Evolutionary conservation across 1,140 invertebrate genomes (phyloP).

Genomic region (Drosophila elegans): DNA sequence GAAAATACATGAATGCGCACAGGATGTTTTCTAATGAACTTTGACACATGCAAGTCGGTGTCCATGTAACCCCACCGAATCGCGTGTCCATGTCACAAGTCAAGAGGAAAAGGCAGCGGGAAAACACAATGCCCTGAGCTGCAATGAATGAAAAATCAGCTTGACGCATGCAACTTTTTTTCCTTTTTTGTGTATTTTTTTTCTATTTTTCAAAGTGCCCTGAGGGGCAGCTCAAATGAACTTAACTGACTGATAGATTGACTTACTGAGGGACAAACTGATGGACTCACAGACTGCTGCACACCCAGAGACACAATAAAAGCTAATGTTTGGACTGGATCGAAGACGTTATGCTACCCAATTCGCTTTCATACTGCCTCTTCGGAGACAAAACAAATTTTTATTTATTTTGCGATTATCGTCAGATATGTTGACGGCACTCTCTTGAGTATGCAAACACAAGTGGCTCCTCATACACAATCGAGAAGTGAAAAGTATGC

Average conservation of each 20-base stretch:
- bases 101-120: conserved; percentile 47
- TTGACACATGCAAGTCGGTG: conserved; percentile 55
- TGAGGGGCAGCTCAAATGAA: conserved; percentile 45
- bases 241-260: conserved; percentile 51
- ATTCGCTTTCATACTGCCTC: conserved; percentile 19
- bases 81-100: conserved; percentile 72
- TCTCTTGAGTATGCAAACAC: conserved; percentile 37
- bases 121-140: conserved; percentile 56
- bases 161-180: conserved; percentile 73
- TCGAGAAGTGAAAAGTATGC: conserved; percentile 11
- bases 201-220: conserved; percentile 41
- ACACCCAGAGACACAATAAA: conserved; percentile 10
- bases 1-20: conserved; percentile 23
- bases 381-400: conserved; percentile 6
- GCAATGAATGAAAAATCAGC: conserved; percentile 80
- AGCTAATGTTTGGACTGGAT: conserved; percentile 5
- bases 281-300: conserved; percentile 20
- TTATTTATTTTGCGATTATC: conserved; percentile 37
- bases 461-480: conserved; percentile 5
- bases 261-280: conserved; percentile 56
- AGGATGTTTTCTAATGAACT: conserved; percentile 76
- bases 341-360: conserved; percentile 9
- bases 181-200: not conserved
- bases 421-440: conserved; percentile 28
- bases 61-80: conserved; percentile 13